A percentile compares a stretch with the other conserved stretches of the same genome.
phyloP scores from a whole-genome alignment of 2,797 vertebrate genomes.

The Buphagus erythrorhynchus region DNA sequence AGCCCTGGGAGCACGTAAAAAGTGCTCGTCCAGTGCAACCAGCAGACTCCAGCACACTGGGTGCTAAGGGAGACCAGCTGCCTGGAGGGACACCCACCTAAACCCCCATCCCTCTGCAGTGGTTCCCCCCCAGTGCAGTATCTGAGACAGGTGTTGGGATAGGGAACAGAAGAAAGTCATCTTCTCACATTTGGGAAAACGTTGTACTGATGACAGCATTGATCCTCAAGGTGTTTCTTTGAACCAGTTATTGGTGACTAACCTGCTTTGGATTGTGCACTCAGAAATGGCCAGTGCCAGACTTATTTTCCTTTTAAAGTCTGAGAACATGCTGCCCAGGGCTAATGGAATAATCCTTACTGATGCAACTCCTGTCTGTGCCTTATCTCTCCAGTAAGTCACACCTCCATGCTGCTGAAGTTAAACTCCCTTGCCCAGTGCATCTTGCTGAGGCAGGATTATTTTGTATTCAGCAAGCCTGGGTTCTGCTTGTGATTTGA shows the following conservation, averaged over 20 bases:
- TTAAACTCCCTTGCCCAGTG: neutral
- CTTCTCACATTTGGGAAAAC: neutral
- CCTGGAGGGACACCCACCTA: neutral
- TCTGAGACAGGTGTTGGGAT: neutral
- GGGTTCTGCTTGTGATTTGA: neutral
- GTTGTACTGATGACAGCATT: rapidly evolving
- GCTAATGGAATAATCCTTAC: conserved; percentile 1
- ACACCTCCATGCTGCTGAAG: neutral
- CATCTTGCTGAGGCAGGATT: neutral
- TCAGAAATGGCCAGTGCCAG: neutral
- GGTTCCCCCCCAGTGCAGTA: neutral
- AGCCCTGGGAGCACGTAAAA: neutral
- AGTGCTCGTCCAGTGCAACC: neutral
- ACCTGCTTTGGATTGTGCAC: neutral
- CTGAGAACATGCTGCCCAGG: neutral
- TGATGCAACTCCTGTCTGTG: conserved; percentile 21
- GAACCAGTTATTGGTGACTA: neutral
- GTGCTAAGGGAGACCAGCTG: neutral
- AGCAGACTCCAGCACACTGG: neutral
- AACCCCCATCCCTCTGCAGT: neutral
- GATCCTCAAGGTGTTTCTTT: neutral
- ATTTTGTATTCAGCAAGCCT: neutral
- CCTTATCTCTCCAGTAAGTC: conserved; percentile 7
- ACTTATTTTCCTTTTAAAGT: neutral
- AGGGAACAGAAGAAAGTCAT: neutral